A percentile compares a stretch with the other conserved stretches of the same genome.
Evolutionary conservation across 2,888 invertebrate species (phyloP).

Genomic region (Drosophila pseudotalamancana): DNA sequence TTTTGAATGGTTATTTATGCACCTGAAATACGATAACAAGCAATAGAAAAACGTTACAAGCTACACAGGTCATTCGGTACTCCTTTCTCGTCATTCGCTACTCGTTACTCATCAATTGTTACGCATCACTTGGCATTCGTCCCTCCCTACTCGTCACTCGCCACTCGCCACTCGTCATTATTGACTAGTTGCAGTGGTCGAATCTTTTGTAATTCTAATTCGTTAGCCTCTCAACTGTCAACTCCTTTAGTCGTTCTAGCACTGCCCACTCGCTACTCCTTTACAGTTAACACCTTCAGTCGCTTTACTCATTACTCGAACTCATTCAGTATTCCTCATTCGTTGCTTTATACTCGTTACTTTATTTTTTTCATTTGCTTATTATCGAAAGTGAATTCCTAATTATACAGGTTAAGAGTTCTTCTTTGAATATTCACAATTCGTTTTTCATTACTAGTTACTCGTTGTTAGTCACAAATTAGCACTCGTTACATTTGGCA

Average conservation of each 20-base stretch:
- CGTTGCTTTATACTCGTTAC: not conserved
- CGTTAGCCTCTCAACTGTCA: too few relatives aligned
- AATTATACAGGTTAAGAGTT: too few relatives aligned
- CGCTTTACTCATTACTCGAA: not conserved
- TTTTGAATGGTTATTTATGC: not conserved
- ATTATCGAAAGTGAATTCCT: too few relatives aligned
- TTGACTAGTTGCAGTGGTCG: too few relatives aligned
- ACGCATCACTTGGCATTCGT: not conserved
- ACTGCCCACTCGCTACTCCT: not conserved
- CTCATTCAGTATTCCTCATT: too few relatives aligned
- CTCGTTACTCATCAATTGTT: not conserved
- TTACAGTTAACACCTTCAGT: not conserved
- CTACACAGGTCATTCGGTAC: too few relatives aligned
- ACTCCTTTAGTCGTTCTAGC: too few relatives aligned
- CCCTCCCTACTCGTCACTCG: not conserved
- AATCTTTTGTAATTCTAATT: too few relatives aligned
- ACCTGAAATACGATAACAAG: not conserved
- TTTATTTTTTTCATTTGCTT: not conserved
- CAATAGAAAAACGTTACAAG: too few relatives aligned
- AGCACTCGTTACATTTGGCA: not conserved
- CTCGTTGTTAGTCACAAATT: not conserved
- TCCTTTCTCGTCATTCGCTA: not conserved
- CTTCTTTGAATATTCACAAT: not conserved
- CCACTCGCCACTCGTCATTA: slow-evolving; percentile 82
- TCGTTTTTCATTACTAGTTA: not conserved